phyloP scores from a whole-genome alignment of 1,140 invertebrate genomes.

The Delia radicum region DNA sequence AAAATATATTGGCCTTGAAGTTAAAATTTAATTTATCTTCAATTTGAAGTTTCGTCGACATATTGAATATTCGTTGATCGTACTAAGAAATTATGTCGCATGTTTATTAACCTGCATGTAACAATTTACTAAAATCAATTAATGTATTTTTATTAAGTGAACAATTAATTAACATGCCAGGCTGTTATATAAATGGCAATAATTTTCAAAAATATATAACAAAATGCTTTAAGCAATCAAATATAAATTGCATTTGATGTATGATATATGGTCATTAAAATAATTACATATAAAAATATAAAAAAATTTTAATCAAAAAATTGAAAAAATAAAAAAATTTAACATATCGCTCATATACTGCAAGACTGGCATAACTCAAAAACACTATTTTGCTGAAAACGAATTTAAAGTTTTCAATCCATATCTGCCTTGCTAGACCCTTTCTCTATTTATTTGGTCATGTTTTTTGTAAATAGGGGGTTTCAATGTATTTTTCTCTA shows the following conservation, averaged over 20 bases:
- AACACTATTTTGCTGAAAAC: background rate
- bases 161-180: background rate
- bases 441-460: too few species aligned
- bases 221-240: background rate
- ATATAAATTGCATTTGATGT: background rate
- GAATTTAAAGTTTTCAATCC: background rate
- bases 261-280: background rate
- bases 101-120: too few species aligned
- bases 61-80: too few species aligned
- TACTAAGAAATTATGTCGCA: too few species aligned
- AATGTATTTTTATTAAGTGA: background rate
- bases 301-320: background rate
- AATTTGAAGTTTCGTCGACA: too few species aligned
- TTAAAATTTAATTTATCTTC: too few species aligned
- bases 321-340: background rate
- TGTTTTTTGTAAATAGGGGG: too few species aligned
- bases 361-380: background rate
- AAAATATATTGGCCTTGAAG: too few species aligned
- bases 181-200: background rate
- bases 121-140: background rate
- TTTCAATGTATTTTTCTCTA: too few species aligned
- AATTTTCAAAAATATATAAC: background rate
- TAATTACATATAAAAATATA: background rate
- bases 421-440: too few species aligned
- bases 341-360: background rate